Base-by-base conservation (phyloP, 2,888 invertebrate genomes). In the Tenthredo notha region DNA sequence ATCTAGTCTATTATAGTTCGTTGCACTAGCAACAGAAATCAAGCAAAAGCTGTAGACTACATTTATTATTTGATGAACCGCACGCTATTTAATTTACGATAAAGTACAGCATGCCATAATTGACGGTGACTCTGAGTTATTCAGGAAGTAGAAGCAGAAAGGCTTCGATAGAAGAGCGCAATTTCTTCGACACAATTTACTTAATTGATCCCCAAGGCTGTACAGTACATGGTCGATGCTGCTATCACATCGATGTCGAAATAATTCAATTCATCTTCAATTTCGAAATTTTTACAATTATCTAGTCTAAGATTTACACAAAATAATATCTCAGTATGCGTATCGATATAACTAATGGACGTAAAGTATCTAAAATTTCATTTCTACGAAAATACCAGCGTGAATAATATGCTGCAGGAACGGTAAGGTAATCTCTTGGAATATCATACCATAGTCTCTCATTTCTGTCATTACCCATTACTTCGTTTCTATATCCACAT, bases 31-130 rank as follows among this genome's bases (percentile, higher is more conserved):
- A 54, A 61, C 12, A 83, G 37, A 67, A 15, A 83, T 37, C 29
- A 43, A 67, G 33, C 9, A 18, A 25, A 43, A 47, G 47, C 25
- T 47, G 47, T 70, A 47, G 37, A 25, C 50, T 83, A 47, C 43
- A 83, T 83, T 83, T 83, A 83, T 67, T 70, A 70, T 70, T 83
- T 70, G 40, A 80, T 80, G 80, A 80, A 61, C 21, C 67, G 83
- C 47, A 67, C 83, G 83, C 10, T 83, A 67, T 65, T 83, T 83
- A 70, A 83, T 83, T 83, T 29, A 83, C 65, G 67, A 83, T 29
- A 65, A 83, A 67, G 40, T 83, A 37, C 80, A 21, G 58, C 61
- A 80, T 12, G 40, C 29, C 58, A 61, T 61, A 80, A 80, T 58
- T 80, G 61, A 80, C 80, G 21, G 40, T 40, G 25, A 21, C 9